Evolutionary conservation across 2,113 vertebrate genomes (phyloP).

Genomic region (Anseranas semipalmata): DNA sequence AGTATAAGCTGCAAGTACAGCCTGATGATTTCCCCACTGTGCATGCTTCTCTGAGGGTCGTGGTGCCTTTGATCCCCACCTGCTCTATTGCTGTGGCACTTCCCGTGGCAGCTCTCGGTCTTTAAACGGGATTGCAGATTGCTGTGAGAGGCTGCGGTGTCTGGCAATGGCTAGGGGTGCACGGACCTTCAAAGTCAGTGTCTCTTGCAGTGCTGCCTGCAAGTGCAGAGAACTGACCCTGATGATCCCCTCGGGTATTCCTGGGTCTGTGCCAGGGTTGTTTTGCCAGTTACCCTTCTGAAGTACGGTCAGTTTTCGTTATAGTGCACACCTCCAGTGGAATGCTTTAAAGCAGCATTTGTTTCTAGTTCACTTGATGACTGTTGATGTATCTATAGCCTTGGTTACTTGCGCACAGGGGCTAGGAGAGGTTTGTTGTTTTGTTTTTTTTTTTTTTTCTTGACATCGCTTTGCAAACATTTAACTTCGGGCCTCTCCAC

Average conservation of each 20-base stretch:
- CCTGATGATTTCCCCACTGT: accelerated
- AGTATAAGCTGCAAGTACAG: accelerated
- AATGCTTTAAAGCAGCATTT: not conserved
- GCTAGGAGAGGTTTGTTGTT: not conserved
- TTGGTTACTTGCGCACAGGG: not conserved
- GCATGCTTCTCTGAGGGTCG: accelerated
- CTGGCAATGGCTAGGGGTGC: accelerated
- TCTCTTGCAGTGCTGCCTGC: not conserved
- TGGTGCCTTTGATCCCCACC: not conserved
- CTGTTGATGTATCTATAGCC: not conserved
- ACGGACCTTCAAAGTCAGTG: accelerated
- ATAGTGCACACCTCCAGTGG: accelerated
- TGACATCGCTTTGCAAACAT: not conserved
- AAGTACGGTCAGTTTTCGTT: not conserved
- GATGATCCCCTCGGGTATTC: not conserved
- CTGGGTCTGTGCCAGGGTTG: not conserved
- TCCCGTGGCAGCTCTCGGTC: not conserved
- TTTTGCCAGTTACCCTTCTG: not conserved
- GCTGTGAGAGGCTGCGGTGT: not conserved
- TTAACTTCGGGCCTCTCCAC: not conserved
- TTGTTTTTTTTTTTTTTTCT: not conserved
- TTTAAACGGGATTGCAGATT: accelerated
- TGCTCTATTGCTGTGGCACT: not conserved
- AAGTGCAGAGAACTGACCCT: not conserved
- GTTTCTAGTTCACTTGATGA: not conserved